Conservation (phyloP, 1,140 invertebrate genomes). For the Melanaphis sacchari region DNA sequence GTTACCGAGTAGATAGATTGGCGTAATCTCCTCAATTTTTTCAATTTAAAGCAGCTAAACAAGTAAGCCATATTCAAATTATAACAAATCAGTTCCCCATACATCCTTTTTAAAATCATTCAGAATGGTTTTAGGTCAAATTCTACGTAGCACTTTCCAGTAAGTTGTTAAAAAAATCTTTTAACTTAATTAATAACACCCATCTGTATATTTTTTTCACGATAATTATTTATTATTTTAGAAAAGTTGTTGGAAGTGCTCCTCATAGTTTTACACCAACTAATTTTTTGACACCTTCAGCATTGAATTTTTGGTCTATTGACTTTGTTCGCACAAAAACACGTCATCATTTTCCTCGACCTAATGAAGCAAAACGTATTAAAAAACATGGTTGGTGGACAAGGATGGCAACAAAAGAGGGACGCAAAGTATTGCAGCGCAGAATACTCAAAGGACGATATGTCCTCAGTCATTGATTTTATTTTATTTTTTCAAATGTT, state of each 20-base stretch:
- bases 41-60: background rate
- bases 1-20: too few species aligned
- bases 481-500: background rate
- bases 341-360: slow-evolving; percentile 75
- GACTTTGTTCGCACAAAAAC: slow-evolving; percentile 65
- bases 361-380: slow-evolving; percentile 75
- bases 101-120: background rate
- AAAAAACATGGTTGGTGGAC: slow-evolving; percentile 73
- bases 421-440: slow-evolving; percentile 75
- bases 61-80: background rate
- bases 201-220: background rate
- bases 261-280: background rate
- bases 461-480: slow-evolving; percentile 72
- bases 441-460: slow-evolving; percentile 77
- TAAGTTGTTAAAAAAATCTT: background rate
- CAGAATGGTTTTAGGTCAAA: background rate
- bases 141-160: slow-evolving; percentile 28
- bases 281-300: slow-evolving; percentile 18
- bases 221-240: slow-evolving; percentile 31
- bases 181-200: background rate
- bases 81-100: background rate
- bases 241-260: slow-evolving; percentile 11
- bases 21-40: background rate
- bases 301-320: slow-evolving; percentile 41
- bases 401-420: slow-evolving; percentile 73